Evolutionary conservation across 2,797 vertebrate species (phyloP).

Genomic region (Miichthys miiuy): DNA sequence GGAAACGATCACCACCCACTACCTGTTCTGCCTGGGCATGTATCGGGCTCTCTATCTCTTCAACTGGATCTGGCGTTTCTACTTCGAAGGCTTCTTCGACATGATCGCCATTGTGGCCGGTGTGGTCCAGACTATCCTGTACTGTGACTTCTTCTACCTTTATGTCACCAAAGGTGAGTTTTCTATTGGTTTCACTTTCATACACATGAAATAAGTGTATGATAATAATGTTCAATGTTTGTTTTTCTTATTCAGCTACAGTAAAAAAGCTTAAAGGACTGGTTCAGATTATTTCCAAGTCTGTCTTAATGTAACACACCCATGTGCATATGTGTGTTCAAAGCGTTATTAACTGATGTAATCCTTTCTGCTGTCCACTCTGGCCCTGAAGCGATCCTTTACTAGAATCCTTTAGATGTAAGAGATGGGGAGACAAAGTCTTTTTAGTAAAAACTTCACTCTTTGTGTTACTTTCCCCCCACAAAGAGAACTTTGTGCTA

Average conservation of each 20-base stretch:
- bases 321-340: not conserved
- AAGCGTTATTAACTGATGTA: not conserved
- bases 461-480: not conserved
- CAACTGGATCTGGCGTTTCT: slow-evolving; percentile 99
- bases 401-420: not conserved
- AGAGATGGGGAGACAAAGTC: not conserved
- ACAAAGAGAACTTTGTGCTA: slow-evolving; percentile 37
- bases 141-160: slow-evolving; percentile 99
- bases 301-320: not conserved
- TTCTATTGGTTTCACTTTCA: not conserved
- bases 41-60: slow-evolving; percentile 97
- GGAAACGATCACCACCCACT: slow-evolving; percentile 99
- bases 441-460: not conserved
- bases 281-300: not conserved
- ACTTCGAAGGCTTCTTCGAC: slow-evolving; percentile 99
- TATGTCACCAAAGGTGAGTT: slow-evolving; percentile 98
- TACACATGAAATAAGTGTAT: not conserved
- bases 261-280: not conserved
- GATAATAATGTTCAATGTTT: not conserved
- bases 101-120: slow-evolving; percentile 98
- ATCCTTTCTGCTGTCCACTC: not conserved
- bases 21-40: slow-evolving; percentile 96
- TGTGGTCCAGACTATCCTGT: slow-evolving; percentile 97
- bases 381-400: not conserved
- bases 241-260: not conserved